Evolutionary conservation across 2,797 vertebrate genomes (phyloP), one percentile per base, ranked within the genome.

Genomic region (Anas bahamensis): DNA sequence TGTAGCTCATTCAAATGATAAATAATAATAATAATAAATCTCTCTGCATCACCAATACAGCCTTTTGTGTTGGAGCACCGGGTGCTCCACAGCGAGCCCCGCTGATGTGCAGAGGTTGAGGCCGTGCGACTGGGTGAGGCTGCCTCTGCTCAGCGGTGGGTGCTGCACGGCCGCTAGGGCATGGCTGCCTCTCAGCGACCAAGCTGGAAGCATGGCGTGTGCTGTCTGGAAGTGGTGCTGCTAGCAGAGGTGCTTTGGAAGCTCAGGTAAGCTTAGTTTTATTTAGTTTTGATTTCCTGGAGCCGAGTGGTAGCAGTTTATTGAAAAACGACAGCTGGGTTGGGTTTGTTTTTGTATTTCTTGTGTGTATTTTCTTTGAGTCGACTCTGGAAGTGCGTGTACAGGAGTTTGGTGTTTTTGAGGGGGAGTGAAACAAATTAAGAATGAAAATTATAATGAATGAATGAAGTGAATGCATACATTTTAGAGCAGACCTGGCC

Each of bases 121-220:
- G 37, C 22, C 7, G 1, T 2, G 4, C 7, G 33, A 23, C 73
- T 10, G 79, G 57, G 5, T 10, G 21, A 1, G 2, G 24, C 46
- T 11, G n/a, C 53, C 17, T 4, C 39, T 23, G 56, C 31, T 17
- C 5, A 1, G 4, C 17, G 9, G 65, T 13, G 29, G 57, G 23
- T 63, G 83, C 57, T 16, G 22, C 14, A 2, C 0, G 3, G 50
- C 11, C 2, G 3, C 4, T 9, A 6, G 29, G 10, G 70, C 61
- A 19, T 4, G 1, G 3, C n/a, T 2, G 2, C 50, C 52, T 39
- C 4, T 3, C 6, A 3, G 35, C 17, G 23, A 17, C 2, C 1
- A 11, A 23, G 44, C 55, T 41, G 50, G 23, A 14, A 5, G 11
- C 22, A 3, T 6, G 1, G 14, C 26, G 16, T 10, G 26, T 2